Evolutionary conservation across 2,113 vertebrate species (phyloP), one percentile per base, ranked within the genome.

Genomic region (Corythornis vintsioides): DNA sequence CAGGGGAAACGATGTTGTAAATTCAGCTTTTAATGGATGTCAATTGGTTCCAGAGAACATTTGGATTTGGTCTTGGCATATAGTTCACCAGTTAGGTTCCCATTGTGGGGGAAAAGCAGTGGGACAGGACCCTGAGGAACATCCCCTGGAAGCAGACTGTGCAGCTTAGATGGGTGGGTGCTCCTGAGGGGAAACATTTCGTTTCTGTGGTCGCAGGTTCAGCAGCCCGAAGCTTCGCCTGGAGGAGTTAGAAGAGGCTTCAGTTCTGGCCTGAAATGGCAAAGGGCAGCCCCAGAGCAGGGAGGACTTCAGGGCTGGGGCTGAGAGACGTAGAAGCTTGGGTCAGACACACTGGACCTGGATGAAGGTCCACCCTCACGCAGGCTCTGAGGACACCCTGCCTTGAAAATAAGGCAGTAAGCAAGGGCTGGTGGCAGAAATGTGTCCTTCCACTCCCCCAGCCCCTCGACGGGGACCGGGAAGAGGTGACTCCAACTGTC

Each of bases 121-220:
- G 13, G 19, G 35, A 14, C 56, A 57, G 66, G 31, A 31, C 15
- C 1, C 7, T 13, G 40, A 60, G 52, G 17, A 81, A 29, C 22
- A 43, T 20, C 1, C 22, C 24, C 7, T 6, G 33, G 9, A 57
- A 11, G 59, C 35, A 48, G 48, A 22, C 15, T 13, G 11, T 2
- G 11, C 0, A 0, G n/a, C 73, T n/a, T 11, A 14, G n/a, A 9
- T 10, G 11, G 21, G 66, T 0, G 5, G 10, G 6, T 35, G 26
- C 22, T 69, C 29, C 45, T 40, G 19, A 4, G 4, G 7, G 26
- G 3, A 2, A 40, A 48, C 3, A 0, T 3, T 38, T 40, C 60
- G 20, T 35, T 26, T 22, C 24, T 16, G 9, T 12, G 7, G 9
- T 19, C n/a, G 31, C 0, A 4, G 18, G 33, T 16, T 71, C 35